Evolutionary conservation across 2,888 invertebrate species (phyloP), one percentile per base, ranked within the genome.

Genomic region (Phengaris alcon): DNA sequence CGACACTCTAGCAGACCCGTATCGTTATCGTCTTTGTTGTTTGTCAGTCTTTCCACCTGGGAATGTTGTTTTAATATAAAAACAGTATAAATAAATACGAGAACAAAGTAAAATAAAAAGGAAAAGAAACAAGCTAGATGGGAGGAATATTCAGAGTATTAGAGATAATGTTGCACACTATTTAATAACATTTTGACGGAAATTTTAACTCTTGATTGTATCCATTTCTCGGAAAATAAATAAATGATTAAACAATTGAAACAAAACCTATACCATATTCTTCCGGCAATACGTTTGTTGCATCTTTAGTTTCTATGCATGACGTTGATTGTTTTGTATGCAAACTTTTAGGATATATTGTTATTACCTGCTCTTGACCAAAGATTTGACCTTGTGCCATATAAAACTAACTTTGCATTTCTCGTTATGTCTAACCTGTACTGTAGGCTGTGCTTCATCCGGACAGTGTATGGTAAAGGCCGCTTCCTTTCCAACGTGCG

Each of bases 401-500:
- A 35, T 3, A 35, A 44, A 44, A 9, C 68, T 46, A 2, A n/a
- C 8, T 48, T 15, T 46, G 13, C 8, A 68, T n/a, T 68, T 68
- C 13, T n/a, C 22, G 4, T 5, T 64, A 22, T 22, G 1, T n/a
- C 15, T 72, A 81, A 95, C 95, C 91, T 96, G 95, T 44, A 96
- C 95, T 83, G 95, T 94, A 3, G 96, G 96, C 80, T 95, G 91
- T 6, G 93, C 84, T 69, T 94, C 94, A 74, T 94, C 93, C 0
- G 85, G 91, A 78, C 91, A 91, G 81, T 94, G 94, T 79, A 96
- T 96, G 6, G 95, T 96, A 82, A 96, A 96, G 6, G 95, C 95
- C 12, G 96, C 95, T 81, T 96, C 95, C 82, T 96, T 96, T 75
- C 96, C 96, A 51, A 96, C 95, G 84, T 95, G 95, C 74, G 95